Base-by-base conservation (phyloP, 1,140 invertebrate genomes). In the Bradysia coprophila region DNA sequence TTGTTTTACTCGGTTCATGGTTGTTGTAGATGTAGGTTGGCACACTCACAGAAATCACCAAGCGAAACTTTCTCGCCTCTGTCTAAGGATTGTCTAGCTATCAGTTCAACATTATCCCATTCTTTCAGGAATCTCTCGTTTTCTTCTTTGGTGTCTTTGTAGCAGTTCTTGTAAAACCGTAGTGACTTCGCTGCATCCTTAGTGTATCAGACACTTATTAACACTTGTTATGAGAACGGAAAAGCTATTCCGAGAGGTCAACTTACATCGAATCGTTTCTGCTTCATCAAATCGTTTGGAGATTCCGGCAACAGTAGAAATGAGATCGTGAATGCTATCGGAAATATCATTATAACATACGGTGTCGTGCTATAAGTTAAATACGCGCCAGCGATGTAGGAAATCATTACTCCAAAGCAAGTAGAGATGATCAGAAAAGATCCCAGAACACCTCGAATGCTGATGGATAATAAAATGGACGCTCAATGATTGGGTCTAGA, bases 261-360 rank as follows among this genome's bases (percentile, higher is more conserved):
- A 5, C 16, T 19, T 5, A 38, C 36, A 6, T 38, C 18, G 10
- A 18, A 18, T 20, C 11, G 36, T 2, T n/a, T 70, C 51, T 62
- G 63, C 48, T 65, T 66, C 33, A 79, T 55, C 0, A 78, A 58
- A 64, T 74, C 83, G 3, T 72, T 63, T 0, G 87, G 86, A 13
- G 86, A 86, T 60, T 92, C 88, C 0, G 87, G 87, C 57, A 91
- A 28, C 51, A 70, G 76, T n/a, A 72, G 57, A 54, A 86, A 79
- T 0, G 68, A 63, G 1, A 68, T 28, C 1, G 79, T 59, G 36
- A 83, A 76, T 0, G 81, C 37, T 1, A 80, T 50, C 5, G 82
- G 76, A 21, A 88, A 52, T 1, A 75, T 43, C 0, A 72, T 70
- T 38, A 76, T 77, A n/a, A 78, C 49, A 1, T 77, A 60, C 1